Evolutionary conservation across 2,888 invertebrate genomes (phyloP).

Genomic region (Folsomia manolachei): DNA sequence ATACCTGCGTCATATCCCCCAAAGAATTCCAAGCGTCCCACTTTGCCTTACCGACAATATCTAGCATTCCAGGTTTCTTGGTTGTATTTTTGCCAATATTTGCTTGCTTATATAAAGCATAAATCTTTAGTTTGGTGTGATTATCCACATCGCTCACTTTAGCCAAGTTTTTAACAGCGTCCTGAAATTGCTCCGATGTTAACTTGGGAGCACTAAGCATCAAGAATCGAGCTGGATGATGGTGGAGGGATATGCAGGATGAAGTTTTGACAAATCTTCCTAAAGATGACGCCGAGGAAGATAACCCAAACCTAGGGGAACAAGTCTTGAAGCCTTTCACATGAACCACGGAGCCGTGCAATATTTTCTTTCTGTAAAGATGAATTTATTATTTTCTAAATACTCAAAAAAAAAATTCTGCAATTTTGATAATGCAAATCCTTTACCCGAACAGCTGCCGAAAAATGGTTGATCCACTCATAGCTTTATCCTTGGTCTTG

Average conservation of each 20-base stretch:
- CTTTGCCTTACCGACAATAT: constrained; percentile 60
- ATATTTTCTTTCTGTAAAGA: not conserved
- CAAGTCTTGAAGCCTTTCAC: not conserved
- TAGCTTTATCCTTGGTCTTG: no score
- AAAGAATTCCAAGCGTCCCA: constrained; percentile 58
- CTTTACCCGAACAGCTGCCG: not conserved
- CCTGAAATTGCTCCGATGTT: constrained; percentile 25
- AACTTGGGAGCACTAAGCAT: not conserved
- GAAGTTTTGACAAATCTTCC: not conserved
- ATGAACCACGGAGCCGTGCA: not conserved
- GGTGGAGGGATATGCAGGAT: not conserved
- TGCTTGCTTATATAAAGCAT: constrained; percentile 61
- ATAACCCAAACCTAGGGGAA: not conserved
- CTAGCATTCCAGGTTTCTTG: constrained; percentile 59
- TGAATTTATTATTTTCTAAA: no score
- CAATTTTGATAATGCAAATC: not conserved
- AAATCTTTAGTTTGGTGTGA: constrained; percentile 56
- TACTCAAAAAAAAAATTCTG: not conserved
- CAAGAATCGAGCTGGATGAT: not conserved
- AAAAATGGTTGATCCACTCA: not conserved
- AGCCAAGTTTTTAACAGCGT: constrained; percentile 35
- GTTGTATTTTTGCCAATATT: constrained; percentile 57
- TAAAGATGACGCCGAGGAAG: not conserved
- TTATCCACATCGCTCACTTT: constrained; percentile 39
- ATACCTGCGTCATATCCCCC: constrained; percentile 57